phyloP scores from a whole-genome alignment of 2,113 vertebrate genomes.

The Trachemys scripta region DNA sequence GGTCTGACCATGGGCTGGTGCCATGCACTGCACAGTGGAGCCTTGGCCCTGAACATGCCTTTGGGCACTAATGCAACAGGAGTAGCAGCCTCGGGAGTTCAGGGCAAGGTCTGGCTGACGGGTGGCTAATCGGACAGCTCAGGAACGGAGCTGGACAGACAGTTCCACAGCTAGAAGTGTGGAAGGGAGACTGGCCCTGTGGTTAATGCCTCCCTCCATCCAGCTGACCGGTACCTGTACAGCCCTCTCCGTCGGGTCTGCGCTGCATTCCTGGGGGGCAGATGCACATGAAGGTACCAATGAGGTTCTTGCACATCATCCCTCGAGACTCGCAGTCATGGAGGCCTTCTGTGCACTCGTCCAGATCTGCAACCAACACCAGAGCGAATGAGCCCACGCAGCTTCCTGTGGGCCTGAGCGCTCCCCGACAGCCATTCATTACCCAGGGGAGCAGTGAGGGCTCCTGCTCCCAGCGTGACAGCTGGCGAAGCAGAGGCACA shows the following conservation, averaged over 20 bases:
- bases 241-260: conserved; percentile 87
- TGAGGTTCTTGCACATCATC: conserved; percentile 96
- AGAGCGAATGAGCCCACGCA: neutral
- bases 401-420: neutral
- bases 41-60: neutral
- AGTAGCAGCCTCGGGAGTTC: neutral
- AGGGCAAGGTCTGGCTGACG: neutral
- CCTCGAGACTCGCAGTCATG: conserved; percentile 91
- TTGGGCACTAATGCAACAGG: rapidly evolving
- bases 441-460: neutral
- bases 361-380: conserved; percentile 83
- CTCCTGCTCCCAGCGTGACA: neutral
- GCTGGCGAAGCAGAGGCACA: neutral
- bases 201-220: neutral
- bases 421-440: neutral
- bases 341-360: conserved; percentile 88
- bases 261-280: conserved; percentile 91
- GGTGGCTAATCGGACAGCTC: neutral
- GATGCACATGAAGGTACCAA: conserved; percentile 93
- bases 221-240: conserved; percentile 85
- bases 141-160: neutral
- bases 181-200: neutral
- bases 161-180: rapidly evolving
- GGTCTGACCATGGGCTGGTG: neutral
- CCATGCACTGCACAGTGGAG: rapidly evolving